Percentiles rank a stretch among this genome's conserved stretches.
These are phyloP conservation scores for Scophthalmus maximus DNA, from an alignment of 2,113 vertebrate genomes.

Conservation along the genomic window DNA sequence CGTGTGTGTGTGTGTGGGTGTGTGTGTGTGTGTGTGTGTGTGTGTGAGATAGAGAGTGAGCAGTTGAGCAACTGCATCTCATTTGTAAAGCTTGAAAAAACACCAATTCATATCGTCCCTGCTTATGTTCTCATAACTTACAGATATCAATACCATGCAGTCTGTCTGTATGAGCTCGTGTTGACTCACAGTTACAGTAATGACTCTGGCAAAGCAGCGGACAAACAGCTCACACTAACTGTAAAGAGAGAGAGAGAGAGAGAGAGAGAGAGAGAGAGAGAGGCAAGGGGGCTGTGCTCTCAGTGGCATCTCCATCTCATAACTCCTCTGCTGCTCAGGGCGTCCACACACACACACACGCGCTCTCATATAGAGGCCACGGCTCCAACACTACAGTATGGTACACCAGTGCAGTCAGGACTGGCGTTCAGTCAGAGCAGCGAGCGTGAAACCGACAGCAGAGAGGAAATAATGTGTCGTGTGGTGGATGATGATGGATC, in stretches of 20 bases:
- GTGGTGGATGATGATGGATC: conserved; percentile 27
- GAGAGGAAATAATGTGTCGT: conserved; percentile 31
- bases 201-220: conserved; percentile 48
- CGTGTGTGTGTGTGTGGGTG: too few relatives aligned
- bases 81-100: neutral
- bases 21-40: conserved; percentile 7
- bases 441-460: conserved; percentile 3
- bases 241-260: conserved; percentile 34
- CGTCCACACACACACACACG: conserved; percentile 32
- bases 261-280: conserved; percentile 13
- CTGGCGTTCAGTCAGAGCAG: conserved; percentile 25
- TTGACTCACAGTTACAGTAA: conserved; percentile 72
- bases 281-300: conserved; percentile 55
- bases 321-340: conserved; percentile 43
- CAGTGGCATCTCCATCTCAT: conserved; percentile 60
- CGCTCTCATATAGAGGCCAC: conserved; percentile 13
- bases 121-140: too few relatives aligned
- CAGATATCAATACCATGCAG: neutral
- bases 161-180: neutral
- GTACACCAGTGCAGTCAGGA: neutral
- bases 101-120: too few relatives aligned
- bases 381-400: conserved; percentile 8
- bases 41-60: neutral
- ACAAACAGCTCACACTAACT: conserved; percentile 62
- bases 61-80: neutral